A percentile compares a stretch with the other conserved stretches of the same genome.
Conservation (phyloP, 2,797 vertebrate species). For the Arnoldichthys spilopterus region DNA sequence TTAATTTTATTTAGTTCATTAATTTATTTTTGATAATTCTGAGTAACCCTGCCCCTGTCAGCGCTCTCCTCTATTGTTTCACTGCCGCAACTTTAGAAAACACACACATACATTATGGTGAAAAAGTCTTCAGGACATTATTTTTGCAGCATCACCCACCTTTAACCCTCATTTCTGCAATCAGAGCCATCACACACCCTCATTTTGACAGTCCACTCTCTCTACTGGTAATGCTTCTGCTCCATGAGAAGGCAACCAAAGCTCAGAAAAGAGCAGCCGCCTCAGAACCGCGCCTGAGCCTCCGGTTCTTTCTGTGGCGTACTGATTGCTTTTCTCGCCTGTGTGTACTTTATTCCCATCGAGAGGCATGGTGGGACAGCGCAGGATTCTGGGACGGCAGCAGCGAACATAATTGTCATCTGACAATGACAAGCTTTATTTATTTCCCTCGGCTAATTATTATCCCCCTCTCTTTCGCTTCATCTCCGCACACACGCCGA, state of each 20-base stretch:
- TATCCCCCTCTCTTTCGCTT: conserved; percentile 37
- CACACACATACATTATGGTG: too few species aligned
- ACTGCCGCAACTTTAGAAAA: too few species aligned
- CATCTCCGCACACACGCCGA: conserved; percentile 25
- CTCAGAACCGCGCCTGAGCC: conserved; percentile 34
- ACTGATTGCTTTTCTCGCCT: conserved; percentile 36
- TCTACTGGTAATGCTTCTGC: conserved; percentile 29
- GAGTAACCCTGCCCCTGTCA: too few species aligned
- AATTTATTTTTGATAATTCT: too few species aligned
- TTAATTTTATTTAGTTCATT: too few species aligned
- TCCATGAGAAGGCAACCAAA: conserved; percentile 25
- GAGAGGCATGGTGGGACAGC: conserved; percentile 38
- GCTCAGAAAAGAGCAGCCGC: conserved; percentile 28
- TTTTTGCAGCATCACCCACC: not conserved
- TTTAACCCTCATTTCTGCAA: not conserved
- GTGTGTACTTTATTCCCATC: conserved; percentile 43
- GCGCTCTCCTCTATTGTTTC: too few species aligned
- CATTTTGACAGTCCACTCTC: not conserved
- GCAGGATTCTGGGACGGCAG: conserved; percentile 35
- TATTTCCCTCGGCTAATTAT: conserved; percentile 58
- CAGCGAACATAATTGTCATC: conserved; percentile 48
- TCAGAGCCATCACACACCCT: not conserved
- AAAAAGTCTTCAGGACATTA: not conserved
- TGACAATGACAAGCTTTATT: conserved; percentile 55
- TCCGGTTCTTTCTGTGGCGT: conserved; percentile 20